Base-by-base conservation (phyloP, 2,113 vertebrate genomes). In the Nothocercus julius region DNA sequence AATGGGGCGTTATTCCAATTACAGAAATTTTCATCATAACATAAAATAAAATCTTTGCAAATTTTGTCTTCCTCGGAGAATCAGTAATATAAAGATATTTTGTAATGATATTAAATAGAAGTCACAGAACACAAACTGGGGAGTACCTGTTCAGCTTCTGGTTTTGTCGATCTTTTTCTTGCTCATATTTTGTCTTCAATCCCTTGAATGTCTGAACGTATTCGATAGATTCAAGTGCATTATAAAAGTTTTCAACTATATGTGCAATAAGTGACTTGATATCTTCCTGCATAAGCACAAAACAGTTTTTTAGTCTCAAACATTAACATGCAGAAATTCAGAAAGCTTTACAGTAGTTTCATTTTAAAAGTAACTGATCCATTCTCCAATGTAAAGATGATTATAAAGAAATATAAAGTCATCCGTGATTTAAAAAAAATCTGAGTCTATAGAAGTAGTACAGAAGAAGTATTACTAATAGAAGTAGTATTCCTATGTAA, bases 191-290 rank as follows among this genome's bases (percentile, higher is more conserved):
- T 32, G 98, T 98, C 97, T 99, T 99, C 97, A 99, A 95, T 75
- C 99, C 99, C 98, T 99, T 99, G 97, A 99, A 99, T 0, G 99
- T 99, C 97, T 99, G 99, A 97, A 99, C 99, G 51, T 99, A 99
- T 86, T 99, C 99, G 40, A 99, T 99, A 34, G 99, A 98, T 98
- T 99, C 99, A 98, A 99, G 99, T 97, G 99, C 98, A 98, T 99
- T 99, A 97, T 99, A 99, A 97, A 99, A 99, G 97, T 99, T 99
- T 97, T 99, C 99, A 96, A 99, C 98, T 96, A 99, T 99, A 98
- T 99, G 99, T 97, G 99, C 98, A 87, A 99, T 99, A 92, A 99
- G 98, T 91, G 99, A 99, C 96, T 99, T 99, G 91, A 99, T 98
- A 97, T 99, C 99, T 98, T 99, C 99, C 99, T 99, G 97, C 54